Evolutionary conservation across 2,888 invertebrate species (phyloP), one percentile per base, ranked within the genome.

Genomic region (Eurois occulta): DNA sequence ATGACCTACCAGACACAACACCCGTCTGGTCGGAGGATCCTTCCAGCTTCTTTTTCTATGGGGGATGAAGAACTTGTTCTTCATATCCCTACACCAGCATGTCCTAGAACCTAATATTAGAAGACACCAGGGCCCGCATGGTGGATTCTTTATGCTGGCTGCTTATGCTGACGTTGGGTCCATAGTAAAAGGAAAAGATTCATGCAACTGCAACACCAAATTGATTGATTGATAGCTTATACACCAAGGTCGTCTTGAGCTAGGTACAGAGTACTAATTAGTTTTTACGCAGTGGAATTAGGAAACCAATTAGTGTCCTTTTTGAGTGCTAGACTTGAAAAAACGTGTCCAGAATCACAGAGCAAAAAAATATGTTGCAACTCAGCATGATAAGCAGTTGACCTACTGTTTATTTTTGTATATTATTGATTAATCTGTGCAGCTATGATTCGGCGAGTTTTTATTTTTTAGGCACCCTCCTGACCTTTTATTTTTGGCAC

Each of bases 291-390:
- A 13, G 0, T 43, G 6, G 18, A 55, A 73, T 75, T 46, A 76
- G 24, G 46, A 69, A 76, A 65, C 48, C 43, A 43, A 62, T 46
- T 32, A n/a, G n/a, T 64, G 24, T 32, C 52, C 43, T 81, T 43
- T 38, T 48, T n/a, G n/a, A 73, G 48, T 73, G 48, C 52, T 81
- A 73, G 60, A 62, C 5, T 62, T 46, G 58, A 38, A 32, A 81
- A 55, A 81, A 46, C 52, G 18, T 67, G 52, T 7, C 2, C 2
- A 55, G 67, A 28, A 46, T 55, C 16, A 13, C 11, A 38, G 35
- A 18, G 21, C 21, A 81, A 81, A 78, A 60, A 73, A n/a, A 66
- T 7, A 52, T 55, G 8, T 65, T 75, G 68, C 46, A 64, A 68
- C 13, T 74, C 41, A 58, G 64, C 64, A 41, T 75, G 75, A 64